Conservation (phyloP, 2,113 vertebrate species). For the Alethe diademata region DNA sequence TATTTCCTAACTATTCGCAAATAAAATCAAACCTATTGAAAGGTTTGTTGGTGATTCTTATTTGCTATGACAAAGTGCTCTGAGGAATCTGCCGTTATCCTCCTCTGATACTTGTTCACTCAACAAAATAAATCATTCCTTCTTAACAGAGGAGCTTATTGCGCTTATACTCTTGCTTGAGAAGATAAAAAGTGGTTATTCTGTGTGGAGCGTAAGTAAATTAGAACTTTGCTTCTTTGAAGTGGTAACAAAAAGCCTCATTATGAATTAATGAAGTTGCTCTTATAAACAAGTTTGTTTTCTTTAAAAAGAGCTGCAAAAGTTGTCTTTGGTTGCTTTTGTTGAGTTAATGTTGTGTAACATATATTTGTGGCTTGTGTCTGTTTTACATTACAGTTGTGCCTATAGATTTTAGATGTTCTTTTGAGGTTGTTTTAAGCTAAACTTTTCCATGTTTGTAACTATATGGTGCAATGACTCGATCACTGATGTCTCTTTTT, state of each 20-base stretch:
- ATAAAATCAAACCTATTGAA: conserved; percentile 32
- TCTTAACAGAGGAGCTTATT: not conserved
- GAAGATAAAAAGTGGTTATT: not conserved
- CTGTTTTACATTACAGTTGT: not conserved
- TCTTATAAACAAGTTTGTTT: not conserved
- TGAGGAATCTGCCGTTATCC: not conserved
- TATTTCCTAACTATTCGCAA: conserved; percentile 41
- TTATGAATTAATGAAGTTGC: conserved; percentile 9
- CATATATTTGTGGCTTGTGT: not conserved
- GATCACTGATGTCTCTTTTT: not conserved
- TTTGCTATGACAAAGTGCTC: not conserved
- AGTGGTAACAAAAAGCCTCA: not conserved
- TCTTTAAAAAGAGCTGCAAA: not conserved
- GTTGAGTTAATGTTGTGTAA: not conserved
- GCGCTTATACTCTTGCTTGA: not conserved
- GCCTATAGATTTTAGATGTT: not conserved
- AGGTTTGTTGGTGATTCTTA: conserved; percentile 3
- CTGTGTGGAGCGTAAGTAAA: not conserved
- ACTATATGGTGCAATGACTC: fast-evolving
- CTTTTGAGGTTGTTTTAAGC: not conserved
- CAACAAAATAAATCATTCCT: not conserved
- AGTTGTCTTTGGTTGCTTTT: not conserved
- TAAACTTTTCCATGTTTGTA: not conserved
- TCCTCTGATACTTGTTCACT: not conserved
- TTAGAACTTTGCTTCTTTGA: not conserved